Evolutionary conservation across 2,113 vertebrate species (phyloP), one percentile per base, ranked within the genome.

Genomic region (Austrofundulus limnaeus): DNA sequence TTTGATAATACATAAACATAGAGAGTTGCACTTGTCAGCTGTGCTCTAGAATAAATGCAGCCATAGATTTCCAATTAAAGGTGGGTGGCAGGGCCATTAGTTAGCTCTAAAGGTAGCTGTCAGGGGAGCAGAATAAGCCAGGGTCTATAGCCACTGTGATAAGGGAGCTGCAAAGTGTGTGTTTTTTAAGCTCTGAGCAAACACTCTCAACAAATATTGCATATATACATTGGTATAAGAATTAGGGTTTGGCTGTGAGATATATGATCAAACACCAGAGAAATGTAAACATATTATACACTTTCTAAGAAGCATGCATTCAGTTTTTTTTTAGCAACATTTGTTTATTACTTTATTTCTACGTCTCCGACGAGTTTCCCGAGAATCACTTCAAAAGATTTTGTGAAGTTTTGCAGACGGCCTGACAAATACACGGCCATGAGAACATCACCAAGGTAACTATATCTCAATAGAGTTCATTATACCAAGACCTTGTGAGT

Each of bases 41-140:
- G 68, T 54, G 79, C 84, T 88, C 82, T 75, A 82, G 85, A 91
- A 91, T 89, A 85, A 91, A 91, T 87, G 80, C 87, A 66, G 70
- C 80, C 86, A 91, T 90, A 88, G 91, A 92, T 90, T 92, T 91
- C 87, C 88, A 90, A 92, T 92, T 92, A 92, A 88, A 86, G 77
- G 82, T 82, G 80, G 71, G 61, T 78, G 85, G 81, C 70, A 72
- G 77, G 54, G 71, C 85, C 82, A 89, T 92, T 90, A 86, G 87
- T 90, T 91, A 86, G 75, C 75, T 82, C 75, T 82, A 86, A 89
- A 87, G 82, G 85, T 89, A 85, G 77, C 78, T 90, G 89, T 89
- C 88, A 80, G 69, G 17, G 25, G 58, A 82, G 72, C 49, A 55
- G 75, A 81, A 86, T 87, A 72, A 87, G 84, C 69, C 51, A 5